Evolutionary conservation across 2,113 vertebrate species (phyloP).

Genomic region (Catagonus wagneri): DNA sequence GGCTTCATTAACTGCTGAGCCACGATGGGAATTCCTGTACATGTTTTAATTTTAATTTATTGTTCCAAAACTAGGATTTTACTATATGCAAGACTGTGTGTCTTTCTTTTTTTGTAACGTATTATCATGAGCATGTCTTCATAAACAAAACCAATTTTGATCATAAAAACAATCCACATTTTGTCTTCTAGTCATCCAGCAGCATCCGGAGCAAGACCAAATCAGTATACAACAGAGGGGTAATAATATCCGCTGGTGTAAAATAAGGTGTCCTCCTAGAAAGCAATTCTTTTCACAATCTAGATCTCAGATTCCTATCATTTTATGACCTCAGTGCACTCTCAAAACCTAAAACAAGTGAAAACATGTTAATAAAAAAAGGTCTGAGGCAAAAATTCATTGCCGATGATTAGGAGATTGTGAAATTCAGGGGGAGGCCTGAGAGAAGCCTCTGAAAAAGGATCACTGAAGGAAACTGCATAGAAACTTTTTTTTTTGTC

Average conservation of each 20-base stretch:
- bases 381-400: neutral
- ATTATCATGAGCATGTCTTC: neutral
- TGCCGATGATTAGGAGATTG: neutral
- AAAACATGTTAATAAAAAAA: neutral
- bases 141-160: neutral
- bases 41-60: neutral
- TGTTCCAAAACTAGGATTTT: conserved; percentile 15
- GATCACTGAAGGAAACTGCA: neutral
- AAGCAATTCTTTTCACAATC: neutral
- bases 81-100: neutral
- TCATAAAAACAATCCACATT: neutral
- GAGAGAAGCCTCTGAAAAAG: neutral
- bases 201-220: neutral
- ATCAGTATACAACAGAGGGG: neutral
- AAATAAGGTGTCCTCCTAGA: neutral
- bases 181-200: neutral
- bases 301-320: neutral
- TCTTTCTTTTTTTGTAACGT: neutral
- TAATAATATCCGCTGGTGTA: neutral
- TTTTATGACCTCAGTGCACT: neutral
- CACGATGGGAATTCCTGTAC: no score
- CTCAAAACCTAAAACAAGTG: neutral
- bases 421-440: neutral
- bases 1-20: no score
- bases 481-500: no score